These are phyloP conservation scores for Vidua macroura DNA, from an alignment of 2,113 vertebrate species.

Conservation along the genomic window DNA sequence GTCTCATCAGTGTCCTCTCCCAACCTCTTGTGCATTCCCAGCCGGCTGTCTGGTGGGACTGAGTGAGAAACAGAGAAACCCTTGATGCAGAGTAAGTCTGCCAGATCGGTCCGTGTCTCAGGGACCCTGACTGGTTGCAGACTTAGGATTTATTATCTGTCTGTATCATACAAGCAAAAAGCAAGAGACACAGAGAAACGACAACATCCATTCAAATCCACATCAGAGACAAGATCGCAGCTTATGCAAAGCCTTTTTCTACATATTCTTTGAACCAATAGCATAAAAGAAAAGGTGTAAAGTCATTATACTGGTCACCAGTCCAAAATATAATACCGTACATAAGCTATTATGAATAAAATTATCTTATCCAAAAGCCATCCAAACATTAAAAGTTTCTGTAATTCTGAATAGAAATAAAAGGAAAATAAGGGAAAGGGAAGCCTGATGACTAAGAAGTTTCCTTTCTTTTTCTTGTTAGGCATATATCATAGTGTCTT, in stretches of 20 bases:
- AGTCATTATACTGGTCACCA: no score
- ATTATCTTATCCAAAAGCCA: neutral
- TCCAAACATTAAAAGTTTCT: neutral
- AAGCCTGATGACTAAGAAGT: neutral
- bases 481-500: neutral
- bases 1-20: neutral
- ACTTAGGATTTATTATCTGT: no score
- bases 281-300: no score
- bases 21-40: neutral
- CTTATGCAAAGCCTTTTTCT: no score
- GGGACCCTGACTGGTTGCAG: no score
- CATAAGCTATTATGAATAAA: neutral
- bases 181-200: no score
- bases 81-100: neutral
- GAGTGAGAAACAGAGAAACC: neutral
- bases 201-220: no score
- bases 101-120: no score
- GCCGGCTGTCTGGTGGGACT: rapidly evolving
- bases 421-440: neutral
- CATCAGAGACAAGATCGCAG: no score
- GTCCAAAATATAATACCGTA: rapidly evolving
- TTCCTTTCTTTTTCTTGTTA: neutral
- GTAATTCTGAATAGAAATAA: neutral
- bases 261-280: no score
- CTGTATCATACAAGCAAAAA: no score